These are phyloP conservation scores for Cotesia vestalis DNA, from an alignment of 1,140 invertebrate species.

Conservation along the genomic window DNA sequence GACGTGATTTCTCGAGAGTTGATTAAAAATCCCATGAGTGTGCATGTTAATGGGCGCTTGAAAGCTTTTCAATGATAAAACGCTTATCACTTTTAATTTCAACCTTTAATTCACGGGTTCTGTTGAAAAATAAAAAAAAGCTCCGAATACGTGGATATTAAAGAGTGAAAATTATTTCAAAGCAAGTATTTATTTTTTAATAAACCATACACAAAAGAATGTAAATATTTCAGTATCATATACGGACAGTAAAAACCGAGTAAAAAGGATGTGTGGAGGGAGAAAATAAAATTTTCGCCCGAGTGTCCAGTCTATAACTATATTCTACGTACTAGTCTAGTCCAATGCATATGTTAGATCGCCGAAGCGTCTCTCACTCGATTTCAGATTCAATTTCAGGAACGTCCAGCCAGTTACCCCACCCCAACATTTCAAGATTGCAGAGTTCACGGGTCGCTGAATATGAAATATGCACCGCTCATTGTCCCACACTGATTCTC, in stretches of 20 bases:
- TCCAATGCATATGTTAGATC: conserved; percentile 56
- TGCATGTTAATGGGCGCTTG: conserved; percentile 16
- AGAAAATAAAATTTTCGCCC: neutral
- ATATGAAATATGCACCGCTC: conserved; percentile 56
- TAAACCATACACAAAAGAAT: neutral
- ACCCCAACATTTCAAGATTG: conserved; percentile 48
- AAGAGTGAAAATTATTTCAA: neutral
- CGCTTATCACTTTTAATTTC: conserved; percentile 21
- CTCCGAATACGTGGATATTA: neutral
- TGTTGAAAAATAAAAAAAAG: neutral
- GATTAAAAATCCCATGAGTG: conserved; percentile 18
- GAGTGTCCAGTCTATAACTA: neutral
- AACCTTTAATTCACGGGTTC: neutral
- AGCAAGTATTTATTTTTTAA: neutral
- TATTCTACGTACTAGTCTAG: neutral
- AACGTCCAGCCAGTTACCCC: conserved; percentile 48
- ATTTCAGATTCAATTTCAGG: conserved; percentile 61
- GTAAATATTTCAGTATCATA: neutral
- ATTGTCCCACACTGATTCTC: conserved; percentile 44
- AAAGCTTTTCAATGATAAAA: conserved; percentile 23
- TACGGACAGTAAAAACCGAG: neutral
- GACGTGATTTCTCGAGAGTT: conserved; percentile 12
- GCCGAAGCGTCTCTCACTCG: conserved; percentile 45
- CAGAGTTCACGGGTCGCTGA: conserved; percentile 49
- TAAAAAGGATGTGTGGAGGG: neutral